phyloP scores from a whole-genome alignment of 2,113 vertebrate species.

The Aphyosemion australe region DNA sequence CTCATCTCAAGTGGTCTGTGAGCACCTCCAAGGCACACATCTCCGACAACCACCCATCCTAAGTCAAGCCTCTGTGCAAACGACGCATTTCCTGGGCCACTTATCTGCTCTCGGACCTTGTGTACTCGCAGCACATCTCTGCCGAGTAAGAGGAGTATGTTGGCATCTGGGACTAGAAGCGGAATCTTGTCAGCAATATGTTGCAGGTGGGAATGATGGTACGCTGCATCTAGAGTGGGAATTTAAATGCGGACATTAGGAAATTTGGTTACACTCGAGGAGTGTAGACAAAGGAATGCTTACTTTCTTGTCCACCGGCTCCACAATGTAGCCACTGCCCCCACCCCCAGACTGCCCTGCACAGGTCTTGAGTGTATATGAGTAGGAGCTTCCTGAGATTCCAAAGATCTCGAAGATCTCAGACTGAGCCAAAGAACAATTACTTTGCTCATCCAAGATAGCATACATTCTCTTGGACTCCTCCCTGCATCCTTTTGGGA shows the following conservation, averaged over 20 bases:
- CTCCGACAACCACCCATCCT: background rate
- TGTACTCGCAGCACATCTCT: background rate
- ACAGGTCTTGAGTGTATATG: slow-evolving; percentile 9
- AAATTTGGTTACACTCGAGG: background rate
- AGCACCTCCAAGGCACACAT: background rate
- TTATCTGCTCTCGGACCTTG: background rate
- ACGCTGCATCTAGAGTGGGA: background rate
- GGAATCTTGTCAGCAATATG: background rate
- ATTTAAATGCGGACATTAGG: background rate
- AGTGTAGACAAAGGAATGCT: background rate
- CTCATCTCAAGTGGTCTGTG: background rate
- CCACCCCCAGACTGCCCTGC: background rate
- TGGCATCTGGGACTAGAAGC: background rate
- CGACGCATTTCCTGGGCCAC: background rate
- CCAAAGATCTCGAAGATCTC: too few relatives aligned
- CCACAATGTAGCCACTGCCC: background rate
- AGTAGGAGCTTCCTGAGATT: too few relatives aligned
- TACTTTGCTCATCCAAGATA: too few relatives aligned
- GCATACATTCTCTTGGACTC: too few relatives aligned
- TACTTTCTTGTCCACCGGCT: background rate
- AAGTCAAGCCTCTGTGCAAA: background rate
- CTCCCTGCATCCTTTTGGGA: too few relatives aligned
- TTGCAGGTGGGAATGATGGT: background rate
- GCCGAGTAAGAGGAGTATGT: background rate
- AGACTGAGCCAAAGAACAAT: too few relatives aligned